Evolutionary conservation across 2,888 invertebrate species (phyloP), one percentile per base, ranked within the genome.

Genomic region (Mythimna loreyi): DNA sequence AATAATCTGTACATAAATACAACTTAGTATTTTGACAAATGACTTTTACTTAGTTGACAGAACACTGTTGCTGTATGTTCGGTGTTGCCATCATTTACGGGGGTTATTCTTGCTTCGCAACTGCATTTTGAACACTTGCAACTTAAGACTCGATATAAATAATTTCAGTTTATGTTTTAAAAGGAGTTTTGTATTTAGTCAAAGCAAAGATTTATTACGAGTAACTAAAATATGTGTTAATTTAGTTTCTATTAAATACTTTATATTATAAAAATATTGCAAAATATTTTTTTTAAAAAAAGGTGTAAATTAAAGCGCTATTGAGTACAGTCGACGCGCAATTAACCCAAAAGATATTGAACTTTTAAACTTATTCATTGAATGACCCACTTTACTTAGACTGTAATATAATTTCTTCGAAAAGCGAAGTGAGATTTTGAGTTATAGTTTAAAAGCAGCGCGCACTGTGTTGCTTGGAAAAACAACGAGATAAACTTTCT

Each of bases 371-470:
- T 28, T 52, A 57, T 74, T 47, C 7, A 55, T 49, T 49, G n/a
- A 33, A 43, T 45, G 43, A 36, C 49, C 36, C 25, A 56, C 5
- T 58, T 60, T 36, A 23, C n/a, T 21, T 43, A 16, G 33, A 28
- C 30, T 60, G 55, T 56, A 56, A 49, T 50, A 28, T 19, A 56
- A 36, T 55, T 75, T 67, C 9, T 7, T 55, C 4, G 8, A 75
- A 21, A 8, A 28, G 25, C 13, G 9, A 49, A 75, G 13, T 25
- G 16, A 21, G 25, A 58, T 11, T 47, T 43, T 21, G 16, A 43
- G n/a, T 3, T 11, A 36, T 59, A 67, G 21, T 67, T 55, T 33
- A 5, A 47, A 53, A 58, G 25, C 33, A 47, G 16, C n/a, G 16
- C n/a, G 25, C 19, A 30, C 25, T 23, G 16, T 43, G 45, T 30